Evolutionary conservation across 92 coral and sea anemone genomes (phyloP), one percentile per base, ranked within the genome.

Genomic region (Epizoanthus stellaris): DNA sequence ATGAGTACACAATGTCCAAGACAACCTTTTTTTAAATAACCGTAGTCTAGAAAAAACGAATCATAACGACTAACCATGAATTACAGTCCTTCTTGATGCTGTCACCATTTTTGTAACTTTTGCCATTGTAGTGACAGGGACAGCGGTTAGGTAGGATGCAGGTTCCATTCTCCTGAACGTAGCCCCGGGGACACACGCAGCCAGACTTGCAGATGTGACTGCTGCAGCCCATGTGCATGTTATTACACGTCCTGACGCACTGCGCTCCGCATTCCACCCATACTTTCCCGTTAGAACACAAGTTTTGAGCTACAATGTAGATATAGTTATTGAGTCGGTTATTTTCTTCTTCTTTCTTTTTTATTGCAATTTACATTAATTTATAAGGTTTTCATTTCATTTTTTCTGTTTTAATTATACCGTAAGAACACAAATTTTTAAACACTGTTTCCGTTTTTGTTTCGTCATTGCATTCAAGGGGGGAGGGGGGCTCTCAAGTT

Each of bases 91-190:
- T 89, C 77, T 81, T 88, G 61, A 87, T 88, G 82, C 85, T 87
- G 74, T 93, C 96, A 36, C 94, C 94, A 47, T 75, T 58, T 61
- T 86, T 90, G 81, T 93, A 93, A 43, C 96, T 93, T 80, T 87
- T 88, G 1, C 96, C 94, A 40, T 89, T 91, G 65, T 87, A 89
- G 57, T 93, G 94, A 69, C 96, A 93, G 2, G 96, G 96, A 38
- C 96, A 93, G 1, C 43, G 85, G 14, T 75, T 85, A 10, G 92
- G 81, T 8, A 21, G 59, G 40, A 93, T 80, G 63, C 96, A 93
- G 8, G 79, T 38, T 47, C 96, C 94, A 38, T 88, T 82, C 12
- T 90, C 90, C 59, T 81, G 88, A 4, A 93, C 96, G 47, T 43
- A 80, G 34, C 96, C 96, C 17, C 42, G 72, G 19, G 96, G 90